These are phyloP conservation scores for Grantiella picta DNA, from an alignment of 2,113 vertebrate species.

Conservation along the genomic window DNA sequence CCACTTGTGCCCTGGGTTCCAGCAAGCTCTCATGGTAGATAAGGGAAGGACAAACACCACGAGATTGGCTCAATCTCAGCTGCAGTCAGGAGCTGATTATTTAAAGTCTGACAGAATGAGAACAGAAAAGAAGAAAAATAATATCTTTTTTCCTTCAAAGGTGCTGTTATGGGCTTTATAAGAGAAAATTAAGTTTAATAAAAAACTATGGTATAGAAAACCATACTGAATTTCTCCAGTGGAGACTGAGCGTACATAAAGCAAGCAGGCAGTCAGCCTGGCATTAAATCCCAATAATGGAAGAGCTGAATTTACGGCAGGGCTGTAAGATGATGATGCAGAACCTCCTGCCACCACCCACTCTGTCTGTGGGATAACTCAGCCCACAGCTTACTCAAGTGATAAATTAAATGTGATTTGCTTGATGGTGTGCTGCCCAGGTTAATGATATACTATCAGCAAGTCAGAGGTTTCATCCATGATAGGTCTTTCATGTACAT, in stretches of 20 bases:
- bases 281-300: background rate
- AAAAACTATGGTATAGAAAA: background rate
- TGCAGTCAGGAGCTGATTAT: background rate
- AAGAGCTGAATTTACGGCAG: background rate
- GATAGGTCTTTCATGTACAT: background rate
- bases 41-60: background rate
- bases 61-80: background rate
- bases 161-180: background rate
- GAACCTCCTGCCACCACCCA: background rate
- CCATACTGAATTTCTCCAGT: background rate
- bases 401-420: background rate
- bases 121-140: background rate
- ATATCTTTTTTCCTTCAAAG: background rate
- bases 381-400: background rate
- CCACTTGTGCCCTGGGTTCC: background rate
- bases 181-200: background rate
- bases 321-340: background rate
- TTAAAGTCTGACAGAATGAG: background rate
- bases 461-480: background rate
- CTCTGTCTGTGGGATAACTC: background rate
- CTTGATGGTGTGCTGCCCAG: background rate
- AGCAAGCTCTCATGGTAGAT: background rate
- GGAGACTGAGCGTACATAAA: background rate
- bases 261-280: background rate
- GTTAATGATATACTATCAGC: background rate